phyloP scores from a whole-genome alignment of 2,888 invertebrate species.

The Notocelia uddmanniana region DNA sequence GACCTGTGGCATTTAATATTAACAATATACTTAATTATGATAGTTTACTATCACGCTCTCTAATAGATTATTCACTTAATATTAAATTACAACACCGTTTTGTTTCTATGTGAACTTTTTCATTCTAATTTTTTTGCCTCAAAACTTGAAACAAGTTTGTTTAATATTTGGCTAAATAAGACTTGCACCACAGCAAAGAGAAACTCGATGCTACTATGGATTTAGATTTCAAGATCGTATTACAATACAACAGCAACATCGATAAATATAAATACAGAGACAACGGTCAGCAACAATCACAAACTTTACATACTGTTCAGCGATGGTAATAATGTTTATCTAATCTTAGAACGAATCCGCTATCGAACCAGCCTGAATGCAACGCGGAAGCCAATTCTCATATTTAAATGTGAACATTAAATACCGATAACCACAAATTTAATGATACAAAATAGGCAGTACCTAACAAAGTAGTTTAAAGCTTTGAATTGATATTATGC shows the following conservation, averaged over 20 bases:
- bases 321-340: slow-evolving; percentile 44
- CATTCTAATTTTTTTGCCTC: no score
- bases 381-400: slow-evolving; percentile 60
- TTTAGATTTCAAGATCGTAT: slow-evolving; percentile 24
- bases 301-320: slow-evolving; percentile 32
- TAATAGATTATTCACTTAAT: no score
- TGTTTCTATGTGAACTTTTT: no score
- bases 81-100: no score
- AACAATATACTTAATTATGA: no score
- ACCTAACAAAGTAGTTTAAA: slow-evolving; percentile 34
- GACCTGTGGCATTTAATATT: no score
- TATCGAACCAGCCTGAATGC: slow-evolving; percentile 47
- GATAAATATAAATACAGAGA: slow-evolving; percentile 25
- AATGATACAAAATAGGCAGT: slow-evolving; percentile 52
- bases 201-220: neutral
- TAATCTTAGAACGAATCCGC: slow-evolving; percentile 46
- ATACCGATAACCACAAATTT: slow-evolving; percentile 59
- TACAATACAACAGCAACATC: slow-evolving; percentile 24
- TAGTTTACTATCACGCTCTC: no score
- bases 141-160: neutral
- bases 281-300: slow-evolving; percentile 27
- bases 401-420: slow-evolving; percentile 62
- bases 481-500: slow-evolving; percentile 12
- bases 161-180: neutral
- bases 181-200: neutral